Percentiles rank a stretch among this genome's conserved stretches.
These are phyloP conservation scores for Tachina lurida DNA, from an alignment of 2,888 invertebrate genomes.

Conservation along the genomic window DNA sequence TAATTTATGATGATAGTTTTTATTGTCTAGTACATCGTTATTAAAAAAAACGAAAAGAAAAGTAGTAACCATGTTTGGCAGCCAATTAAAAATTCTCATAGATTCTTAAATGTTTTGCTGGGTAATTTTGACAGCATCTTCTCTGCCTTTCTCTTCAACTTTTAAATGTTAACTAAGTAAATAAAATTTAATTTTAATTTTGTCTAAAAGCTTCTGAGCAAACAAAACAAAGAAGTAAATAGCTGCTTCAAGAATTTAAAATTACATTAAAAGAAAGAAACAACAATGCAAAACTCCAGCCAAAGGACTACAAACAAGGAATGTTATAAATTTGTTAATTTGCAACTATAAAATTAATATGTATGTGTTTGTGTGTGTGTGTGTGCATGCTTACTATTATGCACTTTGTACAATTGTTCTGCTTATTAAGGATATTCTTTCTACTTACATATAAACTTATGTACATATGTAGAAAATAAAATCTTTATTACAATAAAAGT, in stretches of 20 bases:
- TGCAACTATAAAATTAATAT: conserved; percentile 28
- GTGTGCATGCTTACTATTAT: conserved; percentile 11
- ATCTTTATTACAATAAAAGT: not conserved
- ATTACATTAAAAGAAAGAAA: conserved; percentile 32
- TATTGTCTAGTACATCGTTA: no score
- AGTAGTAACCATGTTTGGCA: no score
- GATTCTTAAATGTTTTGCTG: no score
- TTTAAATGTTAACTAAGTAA: conserved; percentile 22
- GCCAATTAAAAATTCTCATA: no score
- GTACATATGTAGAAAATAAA: not conserved
- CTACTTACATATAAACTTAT: not conserved
- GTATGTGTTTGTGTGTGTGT: conserved; percentile 19
- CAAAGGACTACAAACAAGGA: conserved; percentile 4
- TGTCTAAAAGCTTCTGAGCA: not conserved
- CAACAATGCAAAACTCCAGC: not conserved
- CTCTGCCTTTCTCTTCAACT: not conserved
- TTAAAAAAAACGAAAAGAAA: no score
- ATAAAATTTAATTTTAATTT: conserved; percentile 44
- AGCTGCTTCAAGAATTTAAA: conserved; percentile 19
- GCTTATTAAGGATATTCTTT: not conserved
- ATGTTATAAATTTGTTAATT: conserved; percentile 61
- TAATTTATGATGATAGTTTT: no score
- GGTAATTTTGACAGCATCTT: no score
- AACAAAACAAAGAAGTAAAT: conserved; percentile 7
- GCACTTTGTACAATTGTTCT: conserved; percentile 19